A percentile compares a stretch with the other conserved stretches of the same genome.
These are phyloP conservation scores for Artemia franciscana DNA, from an alignment of 1,140 invertebrate species.

Conservation along the genomic window DNA sequence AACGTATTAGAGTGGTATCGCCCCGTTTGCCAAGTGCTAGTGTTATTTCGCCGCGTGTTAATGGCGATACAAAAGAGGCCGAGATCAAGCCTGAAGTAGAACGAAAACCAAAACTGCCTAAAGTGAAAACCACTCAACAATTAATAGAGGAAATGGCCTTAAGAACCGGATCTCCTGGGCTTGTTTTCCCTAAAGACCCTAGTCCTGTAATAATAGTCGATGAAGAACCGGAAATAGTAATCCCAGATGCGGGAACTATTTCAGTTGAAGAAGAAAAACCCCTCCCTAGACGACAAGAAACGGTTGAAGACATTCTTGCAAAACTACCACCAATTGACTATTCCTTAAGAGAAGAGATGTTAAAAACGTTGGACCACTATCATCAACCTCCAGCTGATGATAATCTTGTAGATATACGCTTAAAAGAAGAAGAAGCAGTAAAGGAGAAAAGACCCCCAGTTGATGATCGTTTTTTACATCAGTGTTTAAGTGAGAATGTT, in stretches of 20 bases:
- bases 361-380: constrained; percentile 18
- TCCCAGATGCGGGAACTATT: constrained; percentile 11
- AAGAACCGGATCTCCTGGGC: constrained; percentile 21
- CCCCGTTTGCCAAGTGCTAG: constrained; percentile 3
- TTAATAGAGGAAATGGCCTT: constrained; percentile 46
- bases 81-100: neutral
- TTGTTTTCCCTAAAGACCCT: constrained; percentile 12
- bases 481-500: constrained; percentile 22
- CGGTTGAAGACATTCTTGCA: constrained; percentile 30
- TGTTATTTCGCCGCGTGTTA: neutral
- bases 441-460: constrained; percentile 16
- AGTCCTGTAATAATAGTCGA: constrained; percentile 8
- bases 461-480: constrained; percentile 20
- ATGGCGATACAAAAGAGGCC: neutral
- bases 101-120: constrained; percentile 5
- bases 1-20: neutral
- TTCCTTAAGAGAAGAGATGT: constrained; percentile 24
- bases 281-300: constrained; percentile 16
- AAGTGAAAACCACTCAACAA: constrained; percentile 57
- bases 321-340: constrained; percentile 34
- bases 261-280: constrained; percentile 7
- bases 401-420: constrained; percentile 2
- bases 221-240: constrained; percentile 15
- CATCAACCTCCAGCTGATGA: constrained; percentile 18
- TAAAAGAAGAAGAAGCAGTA: neutral